Percentiles rank a stretch among this genome's conserved stretches.
These are phyloP conservation scores for Sebastes miniatus DNA, from an alignment of 2,797 vertebrate genomes.

Conservation along the genomic window DNA sequence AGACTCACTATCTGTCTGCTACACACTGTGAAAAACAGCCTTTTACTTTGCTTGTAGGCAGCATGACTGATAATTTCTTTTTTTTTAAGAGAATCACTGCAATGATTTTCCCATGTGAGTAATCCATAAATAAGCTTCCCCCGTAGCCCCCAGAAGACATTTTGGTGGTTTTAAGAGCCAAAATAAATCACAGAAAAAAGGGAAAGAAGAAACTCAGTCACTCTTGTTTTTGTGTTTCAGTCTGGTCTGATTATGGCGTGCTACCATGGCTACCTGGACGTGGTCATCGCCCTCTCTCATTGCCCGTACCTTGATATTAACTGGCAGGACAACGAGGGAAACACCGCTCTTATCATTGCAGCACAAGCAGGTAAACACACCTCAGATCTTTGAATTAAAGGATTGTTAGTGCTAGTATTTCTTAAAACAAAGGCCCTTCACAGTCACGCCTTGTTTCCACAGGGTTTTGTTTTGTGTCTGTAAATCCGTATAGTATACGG, in stretches of 20 bases:
- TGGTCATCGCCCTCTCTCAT: slow-evolving; percentile 91
- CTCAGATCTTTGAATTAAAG: neutral
- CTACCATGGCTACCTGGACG: slow-evolving; percentile 93
- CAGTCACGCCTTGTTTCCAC: no score
- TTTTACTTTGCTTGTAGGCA: neutral
- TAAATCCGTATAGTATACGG: no score
- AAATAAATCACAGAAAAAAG: neutral
- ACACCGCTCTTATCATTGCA: slow-evolving; percentile 94
- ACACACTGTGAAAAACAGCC: neutral
- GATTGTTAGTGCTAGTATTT: neutral
- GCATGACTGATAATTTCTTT: neutral
- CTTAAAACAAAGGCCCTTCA: neutral
- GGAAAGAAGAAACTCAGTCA: neutral
- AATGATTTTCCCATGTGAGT: neutral
- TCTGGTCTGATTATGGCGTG: slow-evolving; percentile 94
- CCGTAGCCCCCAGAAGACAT: neutral
- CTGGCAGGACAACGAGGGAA: slow-evolving; percentile 98
- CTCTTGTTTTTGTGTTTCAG: slow-evolving; percentile 74
- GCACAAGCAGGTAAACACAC: slow-evolving; percentile 91
- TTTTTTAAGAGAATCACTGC: neutral
- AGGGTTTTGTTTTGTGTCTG: no score
- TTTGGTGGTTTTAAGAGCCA: neutral
- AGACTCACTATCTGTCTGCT: neutral
- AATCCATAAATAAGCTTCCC: neutral
- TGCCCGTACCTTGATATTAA: slow-evolving; percentile 94